Percentiles rank a stretch among this genome's conserved stretches.
These are phyloP conservation scores for Vespertilio murinus DNA, from an alignment of 2,797 vertebrate genomes.

Conservation along the genomic window DNA sequence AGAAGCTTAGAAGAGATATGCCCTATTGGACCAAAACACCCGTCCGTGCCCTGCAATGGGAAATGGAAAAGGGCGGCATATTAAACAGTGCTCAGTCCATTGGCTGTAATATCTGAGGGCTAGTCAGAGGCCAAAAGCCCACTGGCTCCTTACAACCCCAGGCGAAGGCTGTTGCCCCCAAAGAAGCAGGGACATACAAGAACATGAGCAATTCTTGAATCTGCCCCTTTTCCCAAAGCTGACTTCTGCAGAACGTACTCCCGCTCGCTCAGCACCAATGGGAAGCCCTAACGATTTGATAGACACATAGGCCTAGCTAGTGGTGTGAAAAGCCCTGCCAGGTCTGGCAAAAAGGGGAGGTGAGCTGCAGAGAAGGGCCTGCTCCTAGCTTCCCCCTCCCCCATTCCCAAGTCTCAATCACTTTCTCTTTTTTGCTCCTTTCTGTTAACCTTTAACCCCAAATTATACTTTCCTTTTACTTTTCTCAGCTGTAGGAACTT, in stretches of 20 bases:
- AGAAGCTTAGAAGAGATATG: neutral
- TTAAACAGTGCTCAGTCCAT: neutral
- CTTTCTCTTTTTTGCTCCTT: neutral
- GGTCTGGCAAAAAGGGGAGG: neutral
- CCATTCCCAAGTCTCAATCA: neutral
- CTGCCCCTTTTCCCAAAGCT: neutral
- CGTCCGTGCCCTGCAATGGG: neutral
- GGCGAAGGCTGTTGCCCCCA: neutral
- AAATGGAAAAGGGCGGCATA: neutral
- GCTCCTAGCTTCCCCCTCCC: neutral
- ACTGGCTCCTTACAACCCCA: neutral
- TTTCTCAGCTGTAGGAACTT: neutral
- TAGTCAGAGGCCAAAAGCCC: neutral
- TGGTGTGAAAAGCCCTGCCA: neutral
- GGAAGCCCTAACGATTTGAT: neutral
- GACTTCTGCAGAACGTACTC: neutral
- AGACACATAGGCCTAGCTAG: neutral
- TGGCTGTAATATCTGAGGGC: neutral
- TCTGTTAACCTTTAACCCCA: neutral
- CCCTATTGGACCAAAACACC: neutral
- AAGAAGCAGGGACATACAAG: neutral
- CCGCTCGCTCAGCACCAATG: neutral
- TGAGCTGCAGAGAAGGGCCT: neutral
- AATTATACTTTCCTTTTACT: slow-evolving; percentile 28
- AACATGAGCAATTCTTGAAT: neutral